Evolutionary conservation across 2,797 vertebrate genomes (phyloP).

Genomic region (Micrastur ruficollis): DNA sequence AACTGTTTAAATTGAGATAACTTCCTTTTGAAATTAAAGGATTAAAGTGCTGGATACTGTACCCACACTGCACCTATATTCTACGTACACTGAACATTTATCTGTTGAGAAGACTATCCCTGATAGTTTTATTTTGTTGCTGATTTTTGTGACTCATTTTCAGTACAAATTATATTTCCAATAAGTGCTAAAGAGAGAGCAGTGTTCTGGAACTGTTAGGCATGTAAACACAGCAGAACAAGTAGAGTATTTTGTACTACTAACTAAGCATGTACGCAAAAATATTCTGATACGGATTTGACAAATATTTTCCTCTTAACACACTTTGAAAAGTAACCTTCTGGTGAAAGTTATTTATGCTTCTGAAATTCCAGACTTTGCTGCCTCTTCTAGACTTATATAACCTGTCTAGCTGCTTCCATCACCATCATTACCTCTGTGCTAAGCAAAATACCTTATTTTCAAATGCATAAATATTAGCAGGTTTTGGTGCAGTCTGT

Average conservation of each 20-base stretch:
- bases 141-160: neutral
- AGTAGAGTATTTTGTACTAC: neutral
- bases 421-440: neutral
- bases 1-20: neutral
- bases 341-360: neutral
- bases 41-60: neutral
- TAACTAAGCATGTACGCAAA: neutral
- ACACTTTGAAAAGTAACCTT: neutral
- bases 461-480: neutral
- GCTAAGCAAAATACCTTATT: neutral
- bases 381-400: neutral
- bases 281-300: neutral
- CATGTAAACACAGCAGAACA: neutral
- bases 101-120: neutral
- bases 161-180: neutral
- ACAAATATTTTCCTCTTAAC: neutral
- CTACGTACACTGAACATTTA: neutral
- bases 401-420: neutral
- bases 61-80: rapidly evolving
- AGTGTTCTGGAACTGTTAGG: neutral
- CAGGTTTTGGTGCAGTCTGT: neutral
- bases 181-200: neutral
- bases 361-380: neutral
- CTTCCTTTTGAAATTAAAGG: neutral
- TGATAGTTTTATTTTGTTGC: neutral